Evolutionary conservation across 2,888 invertebrate species (phyloP).

Genomic region (Cremastobaeus sp.): DNA sequence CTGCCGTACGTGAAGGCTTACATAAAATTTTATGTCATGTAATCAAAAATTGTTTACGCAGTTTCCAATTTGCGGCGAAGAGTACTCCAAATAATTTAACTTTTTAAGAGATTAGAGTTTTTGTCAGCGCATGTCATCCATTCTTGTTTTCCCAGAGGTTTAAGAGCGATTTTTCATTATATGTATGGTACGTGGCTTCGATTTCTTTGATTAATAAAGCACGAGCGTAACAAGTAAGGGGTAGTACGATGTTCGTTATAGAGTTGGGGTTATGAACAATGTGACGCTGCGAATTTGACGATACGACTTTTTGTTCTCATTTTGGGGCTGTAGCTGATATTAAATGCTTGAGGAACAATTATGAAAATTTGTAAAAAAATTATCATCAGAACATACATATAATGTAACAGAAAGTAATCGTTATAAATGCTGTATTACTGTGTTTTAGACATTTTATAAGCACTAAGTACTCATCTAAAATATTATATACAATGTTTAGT

Average conservation of each 20-base stretch:
- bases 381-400: conserved; percentile 20
- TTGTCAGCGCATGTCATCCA: no score
- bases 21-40: neutral
- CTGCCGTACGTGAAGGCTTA: no score
- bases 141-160: conserved; percentile 28
- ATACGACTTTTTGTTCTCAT: conserved; percentile 47
- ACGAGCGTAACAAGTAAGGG: conserved; percentile 20
- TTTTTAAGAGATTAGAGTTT: conserved; percentile 26
- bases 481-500: no score
- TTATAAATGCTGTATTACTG: conserved; percentile 27
- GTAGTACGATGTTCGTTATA: conserved; percentile 35
- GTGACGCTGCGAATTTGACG: conserved; percentile 42
- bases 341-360: conserved; percentile 43
- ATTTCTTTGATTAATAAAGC: conserved; percentile 55
- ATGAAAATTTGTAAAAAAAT: conserved; percentile 35
- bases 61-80: no score
- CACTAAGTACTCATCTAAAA: no score
- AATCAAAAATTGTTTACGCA: no score
- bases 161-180: conserved; percentile 25
- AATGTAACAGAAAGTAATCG: conserved; percentile 42
- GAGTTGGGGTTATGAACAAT: conserved; percentile 47
- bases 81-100: conserved; percentile 26
- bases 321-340: conserved; percentile 34
- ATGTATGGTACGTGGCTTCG: conserved; percentile 38
- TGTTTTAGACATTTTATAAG: no score